A percentile compares a stretch with the other conserved stretches of the same genome.
Conservation (phyloP, 2,797 vertebrate genomes). For the Etheostoma nigrum region DNA sequence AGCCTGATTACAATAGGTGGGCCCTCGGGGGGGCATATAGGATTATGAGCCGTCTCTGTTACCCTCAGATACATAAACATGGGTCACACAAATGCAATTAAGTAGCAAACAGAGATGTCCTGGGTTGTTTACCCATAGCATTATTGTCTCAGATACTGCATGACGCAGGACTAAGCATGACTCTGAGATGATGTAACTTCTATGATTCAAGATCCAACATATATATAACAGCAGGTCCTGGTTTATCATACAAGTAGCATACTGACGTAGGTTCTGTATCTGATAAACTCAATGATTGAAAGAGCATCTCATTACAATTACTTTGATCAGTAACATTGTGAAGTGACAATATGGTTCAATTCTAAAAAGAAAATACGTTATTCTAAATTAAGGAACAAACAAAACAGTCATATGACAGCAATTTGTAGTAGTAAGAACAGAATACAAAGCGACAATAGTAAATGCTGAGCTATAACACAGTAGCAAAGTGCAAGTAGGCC, state of each 20-base stretch:
- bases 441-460: background rate
- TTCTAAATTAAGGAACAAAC: background rate
- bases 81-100: slow-evolving; percentile 55
- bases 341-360: background rate
- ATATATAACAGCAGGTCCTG: slow-evolving; percentile 25
- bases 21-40: slow-evolving; percentile 35
- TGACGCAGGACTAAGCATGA: slow-evolving; percentile 28
- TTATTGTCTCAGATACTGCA: slow-evolving; percentile 22
- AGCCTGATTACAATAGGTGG: slow-evolving; percentile 24
- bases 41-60: slow-evolving; percentile 39
- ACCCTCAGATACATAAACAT: slow-evolving; percentile 47
- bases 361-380: background rate
- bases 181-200: slow-evolving; percentile 30
- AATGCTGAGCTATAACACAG: background rate
- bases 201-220: slow-evolving; percentile 15
- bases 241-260: background rate
- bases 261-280: slow-evolving; percentile 23
- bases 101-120: slow-evolving; percentile 29
- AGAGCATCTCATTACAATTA: slow-evolving; percentile 11
- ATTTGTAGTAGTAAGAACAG: background rate
- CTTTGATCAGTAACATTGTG: background rate
- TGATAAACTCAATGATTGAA: background rate
- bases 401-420: background rate
- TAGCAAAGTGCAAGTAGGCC: background rate
- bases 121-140: slow-evolving; percentile 34